A percentile compares a stretch with the other conserved stretches of the same genome.
phyloP scores from a whole-genome alignment of 2,888 invertebrate species.

The Acleris emargana region DNA sequence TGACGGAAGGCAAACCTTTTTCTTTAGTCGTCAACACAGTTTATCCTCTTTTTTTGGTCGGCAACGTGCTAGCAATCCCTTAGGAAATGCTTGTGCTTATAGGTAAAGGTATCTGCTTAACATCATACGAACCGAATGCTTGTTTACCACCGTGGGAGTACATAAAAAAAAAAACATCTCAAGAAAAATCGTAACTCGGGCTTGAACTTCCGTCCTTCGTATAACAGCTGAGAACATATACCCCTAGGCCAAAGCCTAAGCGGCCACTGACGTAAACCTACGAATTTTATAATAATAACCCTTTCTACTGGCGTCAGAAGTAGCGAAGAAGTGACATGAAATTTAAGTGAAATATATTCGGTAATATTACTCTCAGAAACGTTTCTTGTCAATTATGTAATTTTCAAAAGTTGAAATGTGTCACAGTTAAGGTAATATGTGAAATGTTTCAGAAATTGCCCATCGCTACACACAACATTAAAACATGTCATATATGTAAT shows the following conservation, averaged over 20 bases:
- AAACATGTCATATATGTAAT: too few relatives aligned
- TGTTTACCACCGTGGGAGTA: not conserved
- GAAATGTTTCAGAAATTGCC: too few relatives aligned
- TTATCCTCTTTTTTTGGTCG: not conserved
- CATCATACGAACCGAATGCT: too few relatives aligned
- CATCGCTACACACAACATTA: too few relatives aligned
- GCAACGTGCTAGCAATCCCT: not conserved
- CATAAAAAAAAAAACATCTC: not conserved
- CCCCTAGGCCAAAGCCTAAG: too few relatives aligned
- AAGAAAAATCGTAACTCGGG: not conserved
- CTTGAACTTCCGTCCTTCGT: slow-evolving; percentile 9
- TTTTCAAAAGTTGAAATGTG: slow-evolving; percentile 16
- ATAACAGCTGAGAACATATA: slow-evolving; percentile 7
- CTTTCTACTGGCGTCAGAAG: slow-evolving; percentile 8
- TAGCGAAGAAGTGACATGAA: not conserved
- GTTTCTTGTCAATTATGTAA: slow-evolving; percentile 10
- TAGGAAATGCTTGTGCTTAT: not conserved
- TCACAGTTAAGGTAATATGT: not conserved
- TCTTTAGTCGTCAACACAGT: too few relatives aligned
- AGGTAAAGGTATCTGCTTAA: not conserved
- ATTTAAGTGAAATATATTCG: slow-evolving; percentile 6
- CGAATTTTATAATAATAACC: slow-evolving; percentile 3
- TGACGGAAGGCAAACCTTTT: too few relatives aligned
- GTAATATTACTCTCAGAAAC: slow-evolving; percentile 8
- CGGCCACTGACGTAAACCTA: not conserved